Percentiles rank a stretch among this genome's conserved stretches.
These are phyloP conservation scores for Corvus cornix DNA, from an alignment of 2,113 vertebrate genomes.

Conservation along the genomic window DNA sequence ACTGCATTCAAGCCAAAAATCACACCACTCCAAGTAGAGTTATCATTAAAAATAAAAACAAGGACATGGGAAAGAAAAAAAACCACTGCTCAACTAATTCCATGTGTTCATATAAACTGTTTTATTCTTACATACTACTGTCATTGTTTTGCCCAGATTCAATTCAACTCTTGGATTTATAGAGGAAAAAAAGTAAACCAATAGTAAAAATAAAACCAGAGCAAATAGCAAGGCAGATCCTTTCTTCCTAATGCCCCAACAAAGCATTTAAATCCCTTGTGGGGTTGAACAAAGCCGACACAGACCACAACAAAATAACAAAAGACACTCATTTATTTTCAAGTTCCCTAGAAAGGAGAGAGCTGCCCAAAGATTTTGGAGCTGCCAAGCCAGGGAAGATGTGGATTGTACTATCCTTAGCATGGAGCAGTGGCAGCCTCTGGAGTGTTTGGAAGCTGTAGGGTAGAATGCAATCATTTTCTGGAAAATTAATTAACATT, in stretches of 20 bases:
- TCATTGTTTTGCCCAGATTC: not conserved
- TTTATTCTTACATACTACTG: not conserved
- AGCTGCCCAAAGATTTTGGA: conserved; percentile 12
- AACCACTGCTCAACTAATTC: not conserved
- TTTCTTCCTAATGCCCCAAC: conserved; percentile 39
- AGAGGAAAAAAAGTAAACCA: not conserved
- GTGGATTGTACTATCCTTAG: not conserved
- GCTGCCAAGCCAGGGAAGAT: not conserved
- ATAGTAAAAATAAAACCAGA: conserved; percentile 34
- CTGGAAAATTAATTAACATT: conserved; percentile 59
- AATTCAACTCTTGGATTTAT: not conserved
- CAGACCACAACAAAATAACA: conserved; percentile 65
- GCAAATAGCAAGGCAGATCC: not conserved
- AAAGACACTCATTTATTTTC: conserved; percentile 62
- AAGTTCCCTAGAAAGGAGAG: conserved; percentile 27
- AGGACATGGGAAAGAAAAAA: not conserved
- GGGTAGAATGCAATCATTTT: not conserved
- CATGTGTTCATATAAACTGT: not conserved
- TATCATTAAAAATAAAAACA: not conserved
- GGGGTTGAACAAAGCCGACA: conserved; percentile 50
- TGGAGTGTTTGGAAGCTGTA: not conserved
- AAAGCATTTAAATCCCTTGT: conserved; percentile 56
- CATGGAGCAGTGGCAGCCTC: not conserved
- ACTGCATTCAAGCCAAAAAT: not conserved
- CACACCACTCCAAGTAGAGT: not conserved